Evolutionary conservation across 2,797 vertebrate genomes (phyloP).

Genomic region (Ptychobarbus kaznakovi): DNA sequence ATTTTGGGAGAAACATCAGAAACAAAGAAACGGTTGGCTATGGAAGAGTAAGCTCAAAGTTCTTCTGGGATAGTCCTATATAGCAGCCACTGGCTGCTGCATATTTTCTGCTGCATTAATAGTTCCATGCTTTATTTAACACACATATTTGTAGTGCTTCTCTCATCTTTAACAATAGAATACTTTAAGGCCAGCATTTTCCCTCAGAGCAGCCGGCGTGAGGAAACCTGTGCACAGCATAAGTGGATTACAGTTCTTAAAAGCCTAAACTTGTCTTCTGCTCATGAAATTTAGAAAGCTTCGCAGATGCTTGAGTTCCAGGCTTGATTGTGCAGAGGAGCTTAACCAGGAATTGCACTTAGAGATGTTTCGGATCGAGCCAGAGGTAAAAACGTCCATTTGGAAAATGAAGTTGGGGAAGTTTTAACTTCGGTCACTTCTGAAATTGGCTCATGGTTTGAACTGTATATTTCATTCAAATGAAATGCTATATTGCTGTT

Average conservation of each 20-base stretch:
- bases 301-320: slow-evolving; percentile 55
- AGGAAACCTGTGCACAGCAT: slow-evolving; percentile 32
- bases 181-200: slow-evolving; percentile 45
- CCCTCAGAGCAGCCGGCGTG: not conserved
- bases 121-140: slow-evolving; percentile 62
- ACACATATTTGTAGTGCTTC: slow-evolving; percentile 45
- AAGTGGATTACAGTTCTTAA: slow-evolving; percentile 52
- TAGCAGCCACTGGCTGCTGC: slow-evolving; percentile 42
- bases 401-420: slow-evolving; percentile 39
- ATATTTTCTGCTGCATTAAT: slow-evolving; percentile 51
- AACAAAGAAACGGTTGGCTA: not conserved
- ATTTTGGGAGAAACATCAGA: not conserved
- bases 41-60: not conserved
- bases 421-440: slow-evolving; percentile 34
- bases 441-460: not conserved
- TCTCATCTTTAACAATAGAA: slow-evolving; percentile 51
- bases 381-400: slow-evolving; percentile 46
- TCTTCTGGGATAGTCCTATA: slow-evolving; percentile 34
- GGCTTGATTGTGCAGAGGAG: slow-evolving; percentile 53
- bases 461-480: not conserved
- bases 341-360: slow-evolving; percentile 64
- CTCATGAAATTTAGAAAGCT: slow-evolving; percentile 66
- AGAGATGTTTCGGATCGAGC: slow-evolving; percentile 32
- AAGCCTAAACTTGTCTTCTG: slow-evolving; percentile 62
- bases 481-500: not conserved